Base-by-base conservation (phyloP, 2,888 invertebrate species). In the Eilema caniola region DNA sequence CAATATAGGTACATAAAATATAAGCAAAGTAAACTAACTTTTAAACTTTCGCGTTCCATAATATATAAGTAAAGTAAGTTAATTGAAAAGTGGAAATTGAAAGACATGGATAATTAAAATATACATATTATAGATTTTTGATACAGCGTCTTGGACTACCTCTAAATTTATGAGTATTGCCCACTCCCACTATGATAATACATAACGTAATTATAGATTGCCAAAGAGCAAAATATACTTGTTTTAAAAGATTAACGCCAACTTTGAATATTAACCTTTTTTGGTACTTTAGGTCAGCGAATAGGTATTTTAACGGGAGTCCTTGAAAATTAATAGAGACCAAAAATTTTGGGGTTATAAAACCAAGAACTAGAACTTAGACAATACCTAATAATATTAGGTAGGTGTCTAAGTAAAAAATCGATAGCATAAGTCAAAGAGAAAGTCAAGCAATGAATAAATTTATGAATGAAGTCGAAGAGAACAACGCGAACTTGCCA, bases 401-500 rank as follows among this genome's bases (percentile, higher is more conserved):
- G n/a, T 28, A 28, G 10, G 31, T n/a, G 3, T 5, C 31, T 5
- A 62, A 12, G 7, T 33, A 14, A 2, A 33, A 37, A 37, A 62
- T 4, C n/a, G 62, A 4, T 28, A 4, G 47, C 53, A 66, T 33
- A 53, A 67, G 67, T 72, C 56, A 59, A 74, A 82, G 77, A 80
- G 83, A 86, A 86, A 86, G 83, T 77, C 53, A 53, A 66, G 68
- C 77, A 71, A 74, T 69, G 66, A 76, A 78, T 56, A 71, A 81
- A 79, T 75, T 80, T 79, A 89, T 92, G 89, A 92, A 92, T 91
- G 90, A 86, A 87, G 80, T 83, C 74, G 80, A 82, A 78, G 77
- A 83, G 83, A 86, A 86, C 84, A 83, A 86, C 83, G 84, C 84
- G 82, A 83, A 83, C 80, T 82, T 84, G 83, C 85, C 83, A 86